These are phyloP conservation scores for Ceratoteleas bidentatus DNA, from an alignment of 1,140 invertebrate genomes.

Conservation along the genomic window DNA sequence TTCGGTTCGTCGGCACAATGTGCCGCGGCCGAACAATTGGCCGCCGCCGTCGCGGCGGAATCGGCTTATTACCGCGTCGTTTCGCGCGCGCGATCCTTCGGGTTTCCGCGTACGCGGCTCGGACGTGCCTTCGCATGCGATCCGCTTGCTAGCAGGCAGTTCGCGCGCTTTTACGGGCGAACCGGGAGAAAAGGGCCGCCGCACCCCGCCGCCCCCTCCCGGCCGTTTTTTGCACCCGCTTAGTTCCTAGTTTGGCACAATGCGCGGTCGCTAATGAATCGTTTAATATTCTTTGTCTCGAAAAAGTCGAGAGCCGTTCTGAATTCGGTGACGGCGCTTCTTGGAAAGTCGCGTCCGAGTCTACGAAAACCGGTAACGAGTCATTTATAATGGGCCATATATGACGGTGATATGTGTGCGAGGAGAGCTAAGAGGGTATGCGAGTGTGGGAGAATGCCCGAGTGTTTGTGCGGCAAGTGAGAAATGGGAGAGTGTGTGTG, in stretches of 20 bases:
- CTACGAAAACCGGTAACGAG: no score
- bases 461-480: no score
- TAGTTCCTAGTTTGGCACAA: conserved; percentile 44
- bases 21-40: conserved; percentile 74
- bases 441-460: no score
- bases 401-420: no score
- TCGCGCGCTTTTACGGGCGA: conserved; percentile 35
- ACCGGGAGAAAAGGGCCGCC: conserved; percentile 24
- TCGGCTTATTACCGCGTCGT: conserved; percentile 72
- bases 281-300: conserved; percentile 6
- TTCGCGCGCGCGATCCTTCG: conserved; percentile 57
- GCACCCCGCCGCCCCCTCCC: no score
- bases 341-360: no score
- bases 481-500: no score
- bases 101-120: conserved; percentile 50
- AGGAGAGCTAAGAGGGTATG: no score
- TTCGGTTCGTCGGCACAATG: conserved; percentile 72
- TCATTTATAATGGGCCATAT: no score
- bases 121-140: conserved; percentile 70
- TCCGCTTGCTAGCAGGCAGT: conserved; percentile 65
- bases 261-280: conserved; percentile 9
- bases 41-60: conserved; percentile 67
- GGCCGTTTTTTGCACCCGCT: conserved; percentile 37
- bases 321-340: no score
- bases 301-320: no score